Percentiles rank a stretch among this genome's conserved stretches.
Evolutionary conservation across 2,113 vertebrate species (phyloP).

Genomic region (Conger conger): DNA sequence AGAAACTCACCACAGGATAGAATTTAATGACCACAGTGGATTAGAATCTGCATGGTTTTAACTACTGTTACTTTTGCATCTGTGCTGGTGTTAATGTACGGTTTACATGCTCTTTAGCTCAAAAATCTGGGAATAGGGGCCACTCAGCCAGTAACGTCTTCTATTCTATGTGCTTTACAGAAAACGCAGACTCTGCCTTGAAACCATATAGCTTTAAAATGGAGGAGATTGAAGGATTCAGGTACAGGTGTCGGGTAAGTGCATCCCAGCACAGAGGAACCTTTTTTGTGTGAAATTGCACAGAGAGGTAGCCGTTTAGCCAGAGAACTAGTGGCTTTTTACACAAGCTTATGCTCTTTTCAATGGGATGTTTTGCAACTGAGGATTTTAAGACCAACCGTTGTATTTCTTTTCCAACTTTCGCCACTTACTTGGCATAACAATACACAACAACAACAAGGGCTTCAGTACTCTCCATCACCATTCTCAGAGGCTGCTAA

Average conservation of each 20-base stretch:
- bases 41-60: not conserved
- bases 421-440: too few species aligned
- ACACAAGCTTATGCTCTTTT: too few species aligned
- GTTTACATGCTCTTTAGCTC: not conserved
- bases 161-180: conserved; percentile 53
- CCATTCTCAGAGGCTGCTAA: too few species aligned
- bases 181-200: conserved; percentile 58
- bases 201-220: conserved; percentile 82
- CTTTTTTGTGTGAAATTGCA: too few species aligned
- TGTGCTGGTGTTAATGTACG: not conserved
- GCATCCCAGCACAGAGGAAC: not conserved
- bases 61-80: not conserved
- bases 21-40: too few species aligned
- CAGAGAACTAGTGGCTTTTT: too few species aligned
- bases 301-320: too few species aligned
- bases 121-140: not conserved
- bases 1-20: too few species aligned
- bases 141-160: not conserved
- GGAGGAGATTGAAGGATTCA: conserved; percentile 85
- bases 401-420: too few species aligned
- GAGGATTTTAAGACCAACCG: too few species aligned
- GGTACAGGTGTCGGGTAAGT: conserved; percentile 87
- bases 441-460: not conserved
- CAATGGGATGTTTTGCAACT: too few species aligned
- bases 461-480: too few species aligned